Percentiles rank a stretch among this genome's conserved stretches.
Conservation (phyloP, 2,797 vertebrate genomes). For the Myoxocephalus aenaeus region DNA sequence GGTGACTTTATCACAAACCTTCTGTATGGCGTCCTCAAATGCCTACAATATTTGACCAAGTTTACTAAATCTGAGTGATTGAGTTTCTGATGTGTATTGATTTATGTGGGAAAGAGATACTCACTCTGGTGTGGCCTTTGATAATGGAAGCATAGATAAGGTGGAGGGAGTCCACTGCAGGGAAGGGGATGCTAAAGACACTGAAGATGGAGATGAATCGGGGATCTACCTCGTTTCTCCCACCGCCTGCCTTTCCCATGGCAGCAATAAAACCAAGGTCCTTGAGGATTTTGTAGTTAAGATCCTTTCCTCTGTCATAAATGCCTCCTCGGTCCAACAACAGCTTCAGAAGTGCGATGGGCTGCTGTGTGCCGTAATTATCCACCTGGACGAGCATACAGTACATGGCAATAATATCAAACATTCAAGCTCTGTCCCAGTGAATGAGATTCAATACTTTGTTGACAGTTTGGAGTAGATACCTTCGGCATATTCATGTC, state of each 20-base stretch:
- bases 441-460: not conserved
- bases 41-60: conserved; percentile 74
- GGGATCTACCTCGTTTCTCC: conserved; percentile 94
- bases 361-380: conserved; percentile 96
- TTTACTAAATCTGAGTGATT: conserved; percentile 4
- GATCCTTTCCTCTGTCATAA: conserved; percentile 94
- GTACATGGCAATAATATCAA: conserved; percentile 11
- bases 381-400: conserved; percentile 86
- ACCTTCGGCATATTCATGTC: conserved; percentile 99
- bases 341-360: conserved; percentile 94
- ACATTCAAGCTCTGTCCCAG: not conserved
- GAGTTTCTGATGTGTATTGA: conserved; percentile 15
- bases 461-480: conserved; percentile 13
- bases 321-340: conserved; percentile 92
- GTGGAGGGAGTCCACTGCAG: conserved; percentile 88
- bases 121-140: conserved; percentile 92
- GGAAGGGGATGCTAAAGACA: conserved; percentile 93
- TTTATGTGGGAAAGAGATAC: conserved; percentile 15
- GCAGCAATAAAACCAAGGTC: conserved; percentile 94
- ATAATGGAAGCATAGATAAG: conserved; percentile 94
- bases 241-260: conserved; percentile 97
- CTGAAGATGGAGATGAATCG: conserved; percentile 94
- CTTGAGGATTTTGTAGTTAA: conserved; percentile 92
- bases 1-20: conserved; percentile 88
- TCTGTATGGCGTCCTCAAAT: conserved; percentile 86